Evolutionary conservation across 2,888 invertebrate species (phyloP), one percentile per base, ranked within the genome.

Genomic region (Branchipolynoe longqiensis): DNA sequence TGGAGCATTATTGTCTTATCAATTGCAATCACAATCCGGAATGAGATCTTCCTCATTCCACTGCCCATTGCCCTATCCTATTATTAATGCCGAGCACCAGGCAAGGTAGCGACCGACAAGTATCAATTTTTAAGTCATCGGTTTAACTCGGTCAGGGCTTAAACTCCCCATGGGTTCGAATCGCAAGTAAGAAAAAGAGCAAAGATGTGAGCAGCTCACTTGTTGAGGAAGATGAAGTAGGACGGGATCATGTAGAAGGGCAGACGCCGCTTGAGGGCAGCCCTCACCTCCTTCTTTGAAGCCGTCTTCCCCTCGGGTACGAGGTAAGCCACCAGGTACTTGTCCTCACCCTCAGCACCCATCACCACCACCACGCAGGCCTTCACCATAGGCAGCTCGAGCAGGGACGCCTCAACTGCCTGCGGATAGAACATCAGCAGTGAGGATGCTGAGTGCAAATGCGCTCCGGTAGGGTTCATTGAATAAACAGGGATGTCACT

Each of bases 231-330:
- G n/a, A 93, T 89, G 87, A 93, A 92, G 87, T 92, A 93, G 4
- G 93, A 92, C 3, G 94, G 94, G 38, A 94, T 93, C 94, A 94
- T 94, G 89, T 94, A 94, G 89, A 94, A 94, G 3, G 94, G 94
- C 36, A 94, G 90, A 14, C 91, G 90, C 40, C 91, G 91, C 87
- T 94, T 94, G 6, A 94, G 89, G 48, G 90, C 92, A 0, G 92
- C 92, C 58, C 94, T 87, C 48, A 94, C 89, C 22, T 90, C 90
- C 86, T 93, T 94, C 89, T 92, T 91, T n/a, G n/a, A n/a, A 8
- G 91, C 91, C 3, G 92, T 89, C 18, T 48, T 33, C 0, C 90
- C 89, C 58, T 91, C 89, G 4, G 92, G 91, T 2, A 94, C 94
- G 58, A 94, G 91, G 88, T 94, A 94, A 3, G 94, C 92, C 14